Evolutionary conservation across 2,797 vertebrate species (phyloP), one percentile per base, ranked within the genome.

Genomic region (Labeo calbasu): DNA sequence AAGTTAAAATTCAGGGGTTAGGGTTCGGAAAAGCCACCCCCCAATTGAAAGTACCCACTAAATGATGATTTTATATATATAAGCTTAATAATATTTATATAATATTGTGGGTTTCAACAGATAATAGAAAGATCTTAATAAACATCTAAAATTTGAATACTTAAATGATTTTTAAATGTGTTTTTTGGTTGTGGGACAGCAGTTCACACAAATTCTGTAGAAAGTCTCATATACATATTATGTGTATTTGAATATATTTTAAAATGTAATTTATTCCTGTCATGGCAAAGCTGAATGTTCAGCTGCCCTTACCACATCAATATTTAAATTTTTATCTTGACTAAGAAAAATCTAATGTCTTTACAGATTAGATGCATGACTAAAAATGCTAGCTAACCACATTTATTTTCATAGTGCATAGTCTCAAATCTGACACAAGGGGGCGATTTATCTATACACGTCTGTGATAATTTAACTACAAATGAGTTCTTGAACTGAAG

Each of bases 391-490:
- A 21, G 17, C 51, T 57, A 14, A 43, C 5, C 53, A 25, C 8
- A 17, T 48, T 43, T 63, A 28, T 81, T 50, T 46, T 50, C 17
- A 32, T 15, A 59, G n/a, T 76, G 48, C 28, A 66, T 5, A 46
- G 11, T 65, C 17, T 83, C 21, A 75, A 43, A 75, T 57, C 46
- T 28, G 72, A 53, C 81, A 83, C 81, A 77, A 76, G 82, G 13
- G 28, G 73, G 82, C 36, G 32, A 48, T 77, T 68, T 32, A n/a
- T 77, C 32, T n/a, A 48, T 57, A 23, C 17, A 28, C 15, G 8
- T 21, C 12, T 8, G 11, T 71, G 15, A 81, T 28, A 40, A 36
- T 53, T 6, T 12, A 25, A 46, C 55, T 2, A 28, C 21, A 51
- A 25, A 77, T 19, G 25, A 78, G 65, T 48, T 5, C 40, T 28